These are phyloP conservation scores for Platycheirus albimanus DNA, from an alignment of 2,888 invertebrate genomes.

Conservation along the genomic window DNA sequence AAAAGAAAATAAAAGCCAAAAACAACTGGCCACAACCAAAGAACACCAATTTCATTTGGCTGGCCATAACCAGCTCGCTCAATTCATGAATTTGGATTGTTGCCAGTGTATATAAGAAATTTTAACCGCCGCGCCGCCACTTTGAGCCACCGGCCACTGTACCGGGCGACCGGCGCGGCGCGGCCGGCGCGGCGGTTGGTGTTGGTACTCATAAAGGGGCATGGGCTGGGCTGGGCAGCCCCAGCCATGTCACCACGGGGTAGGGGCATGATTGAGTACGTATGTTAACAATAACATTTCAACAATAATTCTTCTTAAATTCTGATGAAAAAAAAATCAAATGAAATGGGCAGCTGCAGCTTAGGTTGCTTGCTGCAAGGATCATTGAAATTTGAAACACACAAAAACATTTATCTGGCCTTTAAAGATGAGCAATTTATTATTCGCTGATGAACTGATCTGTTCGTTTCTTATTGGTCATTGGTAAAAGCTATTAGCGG, in stretches of 20 bases:
- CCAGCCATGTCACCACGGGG: not conserved
- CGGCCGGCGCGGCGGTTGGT: too few species aligned
- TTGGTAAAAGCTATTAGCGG: not conserved
- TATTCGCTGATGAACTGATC: slow-evolving; percentile 19
- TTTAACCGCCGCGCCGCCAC: slow-evolving; percentile 24
- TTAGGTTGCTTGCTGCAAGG: slow-evolving; percentile 34
- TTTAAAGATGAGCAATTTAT: slow-evolving; percentile 24
- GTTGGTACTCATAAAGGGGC: slow-evolving; percentile 23
- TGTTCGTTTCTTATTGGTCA: slow-evolving; percentile 45
- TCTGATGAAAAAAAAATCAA: slow-evolving; percentile 27
- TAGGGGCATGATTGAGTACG: not conserved
- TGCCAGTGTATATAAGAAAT: slow-evolving; percentile 48
- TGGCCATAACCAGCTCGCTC: slow-evolving; percentile 53
- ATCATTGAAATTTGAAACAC: slow-evolving; percentile 32
- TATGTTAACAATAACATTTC: slow-evolving; percentile 17
- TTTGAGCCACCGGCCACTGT: too few species aligned
- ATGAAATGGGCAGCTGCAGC: slow-evolving; percentile 12
- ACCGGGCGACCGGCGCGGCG: too few species aligned
- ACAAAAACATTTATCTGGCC: slow-evolving; percentile 2
- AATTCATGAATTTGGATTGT: slow-evolving; percentile 53
- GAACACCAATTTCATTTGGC: slow-evolving; percentile 24
- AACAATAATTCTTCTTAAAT: slow-evolving; percentile 18
- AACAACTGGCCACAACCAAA: slow-evolving; percentile 31
- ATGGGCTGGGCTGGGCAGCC: too few species aligned
- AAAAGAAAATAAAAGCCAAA: slow-evolving; percentile 19